Evolutionary conservation across 2,888 invertebrate genomes (phyloP), one percentile per base, ranked within the genome.

Genomic region (Cyrtodaria siliqua): DNA sequence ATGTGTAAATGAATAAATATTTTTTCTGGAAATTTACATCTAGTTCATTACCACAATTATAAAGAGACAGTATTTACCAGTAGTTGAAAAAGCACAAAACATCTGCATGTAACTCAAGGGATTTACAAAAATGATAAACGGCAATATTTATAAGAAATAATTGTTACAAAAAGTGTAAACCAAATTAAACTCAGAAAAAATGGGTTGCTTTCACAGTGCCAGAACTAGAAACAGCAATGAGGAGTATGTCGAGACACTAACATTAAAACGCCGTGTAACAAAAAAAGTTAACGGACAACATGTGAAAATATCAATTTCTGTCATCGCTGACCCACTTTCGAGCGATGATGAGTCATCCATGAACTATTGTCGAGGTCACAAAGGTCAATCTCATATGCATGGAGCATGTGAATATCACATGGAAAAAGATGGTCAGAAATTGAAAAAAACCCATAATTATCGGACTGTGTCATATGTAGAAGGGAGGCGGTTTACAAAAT

Each of bases 151-250:
- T n/a, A n/a, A n/a, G n/a, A n/a, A n/a, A n/a, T n/a, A n/a, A n/a
- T n/a, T n/a, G n/a, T n/a, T n/a, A n/a, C n/a, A n/a, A n/a, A n/a
- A n/a, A n/a, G n/a, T n/a, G n/a, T n/a, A n/a, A n/a, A n/a, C n/a
- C n/a, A n/a, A n/a, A n/a, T n/a, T n/a, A n/a, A n/a, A n/a, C n/a
- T n/a, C n/a, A n/a, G n/a, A n/a, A n/a, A 76, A 67, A 42, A 84
- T 84, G 84, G 84, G 84, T 18, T 84, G 84, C 69, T 33, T 82
- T 2, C 64, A 80, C 8, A 79, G 80, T 53, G 50, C 53, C 24
- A 29, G 47, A 6, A 42, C 50, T 6, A 24, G 57, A 2, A 49
- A 53, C 26, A 42, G 61, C 2, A 47, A 42, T 16, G 70, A 66
- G 24, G 56, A 75, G 24, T 80, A 77, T 42, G 40, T 80, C n/a